Evolutionary conservation across 2,797 vertebrate species (phyloP).

Genomic region (Sebastes kiyomatsui): DNA sequence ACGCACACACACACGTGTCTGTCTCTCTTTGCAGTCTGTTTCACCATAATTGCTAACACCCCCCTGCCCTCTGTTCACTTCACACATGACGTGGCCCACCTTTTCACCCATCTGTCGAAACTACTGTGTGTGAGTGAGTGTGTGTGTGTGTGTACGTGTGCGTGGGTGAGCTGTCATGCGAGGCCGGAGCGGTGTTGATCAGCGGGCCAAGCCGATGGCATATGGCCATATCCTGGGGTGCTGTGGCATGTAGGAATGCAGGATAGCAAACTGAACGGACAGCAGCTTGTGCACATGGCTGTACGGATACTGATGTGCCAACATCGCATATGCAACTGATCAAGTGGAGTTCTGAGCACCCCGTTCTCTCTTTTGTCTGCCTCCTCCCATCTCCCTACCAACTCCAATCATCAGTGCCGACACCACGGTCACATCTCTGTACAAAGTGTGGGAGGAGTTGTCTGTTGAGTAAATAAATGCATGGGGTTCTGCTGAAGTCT

Average conservation of each 20-base stretch:
- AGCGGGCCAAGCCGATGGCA: constrained; percentile 80
- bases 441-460: constrained; percentile 28
- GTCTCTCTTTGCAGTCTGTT: constrained; percentile 71
- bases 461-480: constrained; percentile 12
- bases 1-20: constrained; percentile 30
- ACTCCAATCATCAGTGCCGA: constrained; percentile 1
- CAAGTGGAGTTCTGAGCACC: constrained; percentile 61
- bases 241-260: constrained; percentile 70
- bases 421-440: constrained; percentile 5
- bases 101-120: constrained; percentile 83
- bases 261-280: constrained; percentile 65
- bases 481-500: background rate
- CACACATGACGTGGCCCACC: constrained; percentile 83
- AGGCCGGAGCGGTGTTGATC: constrained; percentile 73
- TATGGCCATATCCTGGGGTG: constrained; percentile 83
- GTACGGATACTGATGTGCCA: constrained; percentile 56
- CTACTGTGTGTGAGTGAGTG: constrained; percentile 50
- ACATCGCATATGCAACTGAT: constrained; percentile 71
- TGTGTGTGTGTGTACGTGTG: constrained; percentile 19
- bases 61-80: constrained; percentile 71
- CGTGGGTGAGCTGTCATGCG: constrained; percentile 77
- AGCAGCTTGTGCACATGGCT: constrained; percentile 62
- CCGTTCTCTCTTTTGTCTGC: constrained; percentile 19
- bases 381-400: background rate
- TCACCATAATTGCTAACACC: constrained; percentile 68